Evolutionary conservation across 2,113 vertebrate genomes (phyloP).

Genomic region (Dryoscopus gambensis): DNA sequence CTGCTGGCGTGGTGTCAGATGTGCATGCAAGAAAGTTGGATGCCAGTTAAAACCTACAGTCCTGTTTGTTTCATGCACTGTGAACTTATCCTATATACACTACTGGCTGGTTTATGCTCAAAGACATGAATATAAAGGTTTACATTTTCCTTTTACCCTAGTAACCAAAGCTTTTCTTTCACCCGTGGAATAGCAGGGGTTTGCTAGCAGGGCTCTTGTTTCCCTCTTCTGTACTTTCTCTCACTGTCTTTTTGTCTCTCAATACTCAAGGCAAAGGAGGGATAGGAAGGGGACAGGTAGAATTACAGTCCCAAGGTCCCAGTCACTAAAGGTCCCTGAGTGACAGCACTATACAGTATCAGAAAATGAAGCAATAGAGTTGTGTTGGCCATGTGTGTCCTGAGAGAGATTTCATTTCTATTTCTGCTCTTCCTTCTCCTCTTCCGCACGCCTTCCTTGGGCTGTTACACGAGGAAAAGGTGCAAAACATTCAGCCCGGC

Average conservation of each 20-base stretch:
- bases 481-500: neutral
- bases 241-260: neutral
- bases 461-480: neutral
- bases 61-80: constrained; percentile 50
- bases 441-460: neutral
- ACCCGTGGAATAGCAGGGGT: neutral
- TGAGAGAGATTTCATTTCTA: constrained; percentile 57
- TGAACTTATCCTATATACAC: constrained; percentile 49
- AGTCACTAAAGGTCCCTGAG: constrained; percentile 67
- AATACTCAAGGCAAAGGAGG: neutral
- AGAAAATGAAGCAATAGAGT: constrained; percentile 44
- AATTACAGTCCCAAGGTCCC: constrained; percentile 58
- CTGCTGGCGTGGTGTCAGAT: constrained; percentile 37
- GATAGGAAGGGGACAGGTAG: neutral
- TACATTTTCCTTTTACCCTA: neutral
- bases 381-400: constrained; percentile 33
- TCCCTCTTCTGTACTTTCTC: neutral
- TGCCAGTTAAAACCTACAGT: constrained; percentile 40
- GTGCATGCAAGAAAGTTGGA: constrained; percentile 45
- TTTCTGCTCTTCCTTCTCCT: neutral
- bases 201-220: neutral
- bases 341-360: constrained; percentile 57
- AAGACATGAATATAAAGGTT: constrained; percentile 31
- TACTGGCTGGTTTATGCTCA: constrained; percentile 22
- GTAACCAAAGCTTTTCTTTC: constrained; percentile 7